Base-by-base conservation (phyloP, 1,140 invertebrate genomes). In the Trialeurodes vaporariorum region DNA sequence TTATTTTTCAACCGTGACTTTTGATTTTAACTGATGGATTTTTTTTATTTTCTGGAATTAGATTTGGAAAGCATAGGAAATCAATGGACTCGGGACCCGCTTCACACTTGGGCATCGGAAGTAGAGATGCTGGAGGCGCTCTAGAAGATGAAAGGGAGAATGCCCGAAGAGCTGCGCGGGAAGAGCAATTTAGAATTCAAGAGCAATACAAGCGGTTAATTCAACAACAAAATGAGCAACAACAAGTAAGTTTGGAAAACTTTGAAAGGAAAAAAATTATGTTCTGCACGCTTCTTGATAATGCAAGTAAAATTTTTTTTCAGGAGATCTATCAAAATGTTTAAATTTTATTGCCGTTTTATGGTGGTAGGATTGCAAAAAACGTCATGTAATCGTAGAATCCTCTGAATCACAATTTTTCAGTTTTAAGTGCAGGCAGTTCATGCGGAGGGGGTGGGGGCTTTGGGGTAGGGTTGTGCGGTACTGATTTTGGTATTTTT, bases 41-140 rank as follows among this genome's bases (percentile, higher is more conserved):
- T 23, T 60, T 58, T 67, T 17, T 49, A 27, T 72, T 21, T n/a
- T n/a, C n/a, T n/a, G n/a, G n/a, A n/a, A n/a, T n/a, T 66, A 83
- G 82, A 75, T 90, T 91, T 79, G 89, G 89, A 22, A 90, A 90
- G 76, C 87, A 89, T 72, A 79, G 87, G 67, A 90, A 91, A 77
- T 84, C 64, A 23, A 67, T 58, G 58, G 73, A 72, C 24, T 59
- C 63, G 21, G 68, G 59, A n/a, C 62, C 69, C 0, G 49, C 68
- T 27, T 66, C 62, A 5, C 67, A 65, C 27, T 61, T 65, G 23
- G 68, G 65, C 27, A 63, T 64, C 60, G 69, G 59, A 63, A 69
- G 61, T 40, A 63, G 59, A 63, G 64, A 73, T 72, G 25, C 59
- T 27, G 72, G 72, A 27, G 66, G 69, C 25, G 71, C 72, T 13